Evolutionary conservation across 2,888 invertebrate species (phyloP).

Genomic region (Drosophila limbata): DNA sequence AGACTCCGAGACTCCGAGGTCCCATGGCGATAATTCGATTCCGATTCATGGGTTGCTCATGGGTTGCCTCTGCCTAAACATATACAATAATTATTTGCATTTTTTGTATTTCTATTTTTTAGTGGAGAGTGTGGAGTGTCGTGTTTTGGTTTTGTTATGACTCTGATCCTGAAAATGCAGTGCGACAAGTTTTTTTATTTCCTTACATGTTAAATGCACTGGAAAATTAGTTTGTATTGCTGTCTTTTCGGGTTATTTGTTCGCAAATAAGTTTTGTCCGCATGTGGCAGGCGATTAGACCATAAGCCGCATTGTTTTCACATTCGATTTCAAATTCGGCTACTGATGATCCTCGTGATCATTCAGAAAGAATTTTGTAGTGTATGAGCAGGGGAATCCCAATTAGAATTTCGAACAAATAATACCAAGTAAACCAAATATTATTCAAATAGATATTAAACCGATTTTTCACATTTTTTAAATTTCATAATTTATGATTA

Average conservation of each 20-base stretch:
- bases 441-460: no score
- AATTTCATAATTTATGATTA: not conserved
- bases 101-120: slow-evolving; percentile 26
- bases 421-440: not conserved
- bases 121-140: slow-evolving; percentile 11
- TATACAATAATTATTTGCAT: slow-evolving; percentile 80
- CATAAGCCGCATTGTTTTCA: slow-evolving; percentile 7
- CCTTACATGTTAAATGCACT: slow-evolving; percentile 63
- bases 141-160: slow-evolving; percentile 63
- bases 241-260: slow-evolving; percentile 42
- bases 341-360: not conserved
- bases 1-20: slow-evolving; percentile 35
- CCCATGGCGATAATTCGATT: slow-evolving; percentile 76
- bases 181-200: slow-evolving; percentile 47
- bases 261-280: not conserved
- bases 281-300: slow-evolving; percentile 12
- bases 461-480: not conserved
- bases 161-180: slow-evolving; percentile 30
- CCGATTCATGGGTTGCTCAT: slow-evolving; percentile 62
- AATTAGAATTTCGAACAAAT: not conserved
- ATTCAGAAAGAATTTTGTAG: not conserved
- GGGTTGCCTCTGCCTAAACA: slow-evolving; percentile 42
- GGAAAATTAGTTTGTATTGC: slow-evolving; percentile 76
- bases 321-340: not conserved
- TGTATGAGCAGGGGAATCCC: not conserved